Conservation (phyloP, 2,113 vertebrate species). For the Oxygymnocypris stewartii region DNA sequence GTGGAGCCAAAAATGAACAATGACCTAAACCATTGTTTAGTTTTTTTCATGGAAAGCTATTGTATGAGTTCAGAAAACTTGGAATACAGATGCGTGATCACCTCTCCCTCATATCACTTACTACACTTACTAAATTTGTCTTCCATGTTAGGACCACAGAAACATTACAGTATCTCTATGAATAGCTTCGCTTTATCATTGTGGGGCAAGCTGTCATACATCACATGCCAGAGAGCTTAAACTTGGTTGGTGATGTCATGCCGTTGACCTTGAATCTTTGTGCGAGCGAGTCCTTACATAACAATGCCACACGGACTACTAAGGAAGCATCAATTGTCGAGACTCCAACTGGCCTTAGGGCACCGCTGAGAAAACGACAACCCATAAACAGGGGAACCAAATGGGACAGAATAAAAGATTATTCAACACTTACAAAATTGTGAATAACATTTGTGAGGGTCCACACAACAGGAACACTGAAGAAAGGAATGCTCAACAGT, state of each 20-base stretch:
- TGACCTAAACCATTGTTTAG: not conserved
- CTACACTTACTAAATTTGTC: not conserved
- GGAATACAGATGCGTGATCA: not conserved
- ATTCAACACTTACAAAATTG: slow-evolving; percentile 86
- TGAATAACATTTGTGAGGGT: slow-evolving; percentile 97
- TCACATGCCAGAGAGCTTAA: slow-evolving; percentile 36
- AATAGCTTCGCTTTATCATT: slow-evolving; percentile 54
- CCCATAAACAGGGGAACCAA: not conserved
- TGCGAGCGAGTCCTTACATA: slow-evolving; percentile 42
- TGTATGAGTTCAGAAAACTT: not conserved
- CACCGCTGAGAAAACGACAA: not conserved
- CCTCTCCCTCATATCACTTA: not conserved
- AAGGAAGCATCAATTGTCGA: slow-evolving; percentile 49
- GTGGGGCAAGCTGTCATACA: slow-evolving; percentile 17
- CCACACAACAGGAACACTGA: slow-evolving; percentile 94
- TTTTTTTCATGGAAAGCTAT: not conserved
- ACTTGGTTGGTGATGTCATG: slow-evolving; percentile 57
- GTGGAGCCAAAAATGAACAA: not conserved
- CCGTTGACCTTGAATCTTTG: slow-evolving; percentile 56
- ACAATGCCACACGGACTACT: slow-evolving; percentile 48
- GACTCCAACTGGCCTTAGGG: slow-evolving; percentile 7
- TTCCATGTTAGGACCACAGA: not conserved
- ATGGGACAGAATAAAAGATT: not conserved
- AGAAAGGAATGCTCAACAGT: slow-evolving; percentile 96
- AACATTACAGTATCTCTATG: slow-evolving; percentile 45